These are phyloP conservation scores for Laticauda colubrina DNA, from an alignment of 2,113 vertebrate species.

Conservation along the genomic window DNA sequence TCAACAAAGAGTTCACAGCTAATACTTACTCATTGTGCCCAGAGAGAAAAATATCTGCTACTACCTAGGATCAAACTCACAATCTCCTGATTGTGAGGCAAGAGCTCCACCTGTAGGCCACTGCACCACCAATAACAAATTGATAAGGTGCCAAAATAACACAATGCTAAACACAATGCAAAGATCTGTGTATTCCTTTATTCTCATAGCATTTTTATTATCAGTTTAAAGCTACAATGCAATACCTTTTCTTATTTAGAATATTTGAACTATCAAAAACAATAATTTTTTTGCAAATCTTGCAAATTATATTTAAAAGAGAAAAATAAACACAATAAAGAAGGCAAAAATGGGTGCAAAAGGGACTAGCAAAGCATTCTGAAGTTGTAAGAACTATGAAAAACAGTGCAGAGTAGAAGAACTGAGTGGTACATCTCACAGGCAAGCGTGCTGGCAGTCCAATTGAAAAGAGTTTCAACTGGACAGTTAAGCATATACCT, in stretches of 20 bases:
- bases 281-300: conserved; percentile 48
- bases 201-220: conserved; percentile 18
- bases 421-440: conserved; percentile 67
- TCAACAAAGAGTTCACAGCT: too few species aligned
- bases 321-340: conserved; percentile 51
- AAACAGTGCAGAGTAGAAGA: conserved; percentile 44
- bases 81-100: too few species aligned
- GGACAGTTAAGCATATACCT: conserved; percentile 60
- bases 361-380: conserved; percentile 39
- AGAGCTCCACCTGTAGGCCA: too few species aligned
- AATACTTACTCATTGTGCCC: too few species aligned
- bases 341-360: conserved; percentile 51
- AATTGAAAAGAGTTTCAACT: conserved; percentile 57
- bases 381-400: conserved; percentile 46
- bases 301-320: conserved; percentile 49
- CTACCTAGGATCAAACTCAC: too few species aligned
- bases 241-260: conserved; percentile 40
- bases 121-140: not conserved
- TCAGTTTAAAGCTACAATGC: conserved; percentile 35
- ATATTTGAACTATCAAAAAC: conserved; percentile 43
- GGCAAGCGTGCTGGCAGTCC: conserved; percentile 81
- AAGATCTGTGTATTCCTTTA: conserved; percentile 20
- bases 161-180: conserved; percentile 38
- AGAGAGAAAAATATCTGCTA: too few species aligned
- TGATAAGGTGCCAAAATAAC: not conserved